These are phyloP conservation scores for Sericinus montela DNA, from an alignment of 2,888 invertebrate species.

Conservation along the genomic window DNA sequence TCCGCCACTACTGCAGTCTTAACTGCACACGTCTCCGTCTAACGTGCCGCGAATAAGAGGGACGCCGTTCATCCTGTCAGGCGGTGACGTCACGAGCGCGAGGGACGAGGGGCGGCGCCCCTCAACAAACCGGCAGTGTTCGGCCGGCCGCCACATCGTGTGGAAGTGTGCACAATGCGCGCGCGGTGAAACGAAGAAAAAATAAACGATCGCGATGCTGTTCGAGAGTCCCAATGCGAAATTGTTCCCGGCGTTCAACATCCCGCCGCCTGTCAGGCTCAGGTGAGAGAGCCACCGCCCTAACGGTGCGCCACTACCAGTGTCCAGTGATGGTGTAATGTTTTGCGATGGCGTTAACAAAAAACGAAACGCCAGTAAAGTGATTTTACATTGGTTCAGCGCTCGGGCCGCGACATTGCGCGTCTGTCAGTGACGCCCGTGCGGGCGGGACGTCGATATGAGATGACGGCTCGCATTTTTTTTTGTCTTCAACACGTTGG, in stretches of 20 bases:
- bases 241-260: constrained; percentile 83
- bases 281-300: constrained; percentile 55
- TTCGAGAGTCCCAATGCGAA: constrained; percentile 86
- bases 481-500: constrained; percentile 16
- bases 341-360: constrained; percentile 49
- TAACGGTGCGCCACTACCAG: constrained; percentile 18
- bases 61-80: constrained; percentile 26
- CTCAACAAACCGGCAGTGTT: constrained; percentile 41
- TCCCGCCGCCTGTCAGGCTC: constrained; percentile 83
- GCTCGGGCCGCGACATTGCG: constrained; percentile 41
- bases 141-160: constrained; percentile 57
- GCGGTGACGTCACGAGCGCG: constrained; percentile 61
- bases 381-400: constrained; percentile 47
- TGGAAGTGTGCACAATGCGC: constrained; percentile 60
- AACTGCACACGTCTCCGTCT: constrained; percentile 20
- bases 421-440: constrained; percentile 38
- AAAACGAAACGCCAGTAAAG: constrained; percentile 48
- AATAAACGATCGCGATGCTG: constrained; percentile 79
- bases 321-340: constrained; percentile 44
- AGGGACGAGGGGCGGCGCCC: constrained; percentile 35
- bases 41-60: constrained; percentile 16
- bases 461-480: constrained; percentile 32
- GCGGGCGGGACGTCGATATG: constrained; percentile 51
- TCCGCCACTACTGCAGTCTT: constrained; percentile 34
- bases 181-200: constrained; percentile 67